Evolutionary conservation across 1,140 invertebrate genomes (phyloP), one percentile per base, ranked within the genome.

Genomic region (Pantala flavescens): DNA sequence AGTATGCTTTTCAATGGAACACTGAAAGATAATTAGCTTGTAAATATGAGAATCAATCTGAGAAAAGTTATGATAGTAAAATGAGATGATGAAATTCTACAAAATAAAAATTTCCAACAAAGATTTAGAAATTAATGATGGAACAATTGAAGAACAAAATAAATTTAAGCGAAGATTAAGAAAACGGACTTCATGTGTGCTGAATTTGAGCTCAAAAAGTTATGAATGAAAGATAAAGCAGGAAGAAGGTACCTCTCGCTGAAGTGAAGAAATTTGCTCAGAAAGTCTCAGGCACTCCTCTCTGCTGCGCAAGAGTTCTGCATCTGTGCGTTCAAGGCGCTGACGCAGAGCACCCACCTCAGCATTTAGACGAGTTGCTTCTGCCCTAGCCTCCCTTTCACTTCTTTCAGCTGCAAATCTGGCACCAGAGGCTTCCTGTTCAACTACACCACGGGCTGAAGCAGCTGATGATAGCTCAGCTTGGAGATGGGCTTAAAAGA

Each of bases 331-430:
- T 79, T 93, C 91, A 76, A 93, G 79, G 71, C 91, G 87, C 79
- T 92, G 90, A 72, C 91, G 86, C 23, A 93, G 84, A 0, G 91
- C 92, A 79, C 89, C 88, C 16, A 93, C 88, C 82, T 93, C 92
- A 12, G 89, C 88, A 75, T 89, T 90, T 7, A 91, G 82, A 24
- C 91, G 84, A 70, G 86, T 87, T n/a, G 88, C 84, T 77, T 94
- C 92, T 75, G 92, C 91, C 76, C 90, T 89, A 23, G 85, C 84
- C 77, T 92, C 89, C 49, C 91, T 83, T 77, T 92, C 90, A 0
- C 86, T 86, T 49, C 91, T 81, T 77, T 94, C 91, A 21, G 83
- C 80, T 0, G 83, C 74, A 23, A 93, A 82, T 77, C 87, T 83
- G 0, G 84, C 83, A 21, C 86, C 85, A 0, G 89, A 87, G n/a